Conservation (phyloP, 2,888 invertebrate species). For the Megastigmus dorsalis region DNA sequence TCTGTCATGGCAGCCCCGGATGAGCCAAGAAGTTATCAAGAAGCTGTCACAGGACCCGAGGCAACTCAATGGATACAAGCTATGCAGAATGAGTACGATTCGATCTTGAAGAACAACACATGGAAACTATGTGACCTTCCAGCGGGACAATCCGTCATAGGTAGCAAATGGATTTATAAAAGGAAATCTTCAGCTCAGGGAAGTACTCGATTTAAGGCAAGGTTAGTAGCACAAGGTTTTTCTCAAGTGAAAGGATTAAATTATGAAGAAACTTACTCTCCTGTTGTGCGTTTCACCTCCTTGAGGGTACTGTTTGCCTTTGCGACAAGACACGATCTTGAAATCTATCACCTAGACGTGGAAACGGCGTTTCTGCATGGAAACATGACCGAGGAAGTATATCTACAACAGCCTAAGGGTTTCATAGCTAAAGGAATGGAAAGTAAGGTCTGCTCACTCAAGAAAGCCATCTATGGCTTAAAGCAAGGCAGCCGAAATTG, state of each 20-base stretch:
- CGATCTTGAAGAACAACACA: no score
- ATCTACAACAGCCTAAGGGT: slow-evolving; percentile 12
- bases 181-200: not conserved
- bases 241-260: not conserved
- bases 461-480: slow-evolving; percentile 6
- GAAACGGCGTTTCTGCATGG: slow-evolving; percentile 6
- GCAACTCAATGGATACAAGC: not conserved
- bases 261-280: slow-evolving; percentile 1
- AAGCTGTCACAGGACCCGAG: not conserved
- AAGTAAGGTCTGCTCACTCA: not conserved
- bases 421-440: not conserved
- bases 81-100: not conserved
- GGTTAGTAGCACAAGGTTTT: slow-evolving; percentile 5
- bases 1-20: no score
- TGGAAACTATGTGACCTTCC: no score
- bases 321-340: not conserved
- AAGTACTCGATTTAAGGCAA: not conserved
- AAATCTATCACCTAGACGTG: not conserved
- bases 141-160: no score
- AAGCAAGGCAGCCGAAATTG: slow-evolving; percentile 9
- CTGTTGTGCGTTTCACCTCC: not conserved
- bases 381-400: slow-evolving; percentile 2
- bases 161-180: no score
- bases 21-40: not conserved
- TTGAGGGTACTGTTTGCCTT: not conserved